Conservation (phyloP, 2,113 vertebrate genomes). For the Chloropsis cyanopogon region DNA sequence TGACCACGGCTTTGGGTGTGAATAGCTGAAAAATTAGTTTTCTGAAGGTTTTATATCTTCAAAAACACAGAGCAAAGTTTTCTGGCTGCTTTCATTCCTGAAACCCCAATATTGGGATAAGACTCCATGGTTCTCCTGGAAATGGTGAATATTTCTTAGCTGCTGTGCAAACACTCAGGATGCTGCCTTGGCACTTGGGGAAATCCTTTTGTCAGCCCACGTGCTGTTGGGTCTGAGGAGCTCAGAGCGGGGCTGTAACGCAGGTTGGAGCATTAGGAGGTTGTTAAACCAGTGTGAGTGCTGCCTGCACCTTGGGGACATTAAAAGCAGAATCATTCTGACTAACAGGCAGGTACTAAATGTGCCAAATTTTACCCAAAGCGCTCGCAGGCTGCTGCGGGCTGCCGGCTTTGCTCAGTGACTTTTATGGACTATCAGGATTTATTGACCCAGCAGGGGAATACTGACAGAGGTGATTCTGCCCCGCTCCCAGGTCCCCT, state of each 20-base stretch:
- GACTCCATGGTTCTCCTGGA: fast-evolving
- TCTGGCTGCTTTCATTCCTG: background rate
- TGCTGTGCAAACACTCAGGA: fast-evolving
- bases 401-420: background rate
- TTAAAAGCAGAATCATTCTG: background rate
- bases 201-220: background rate
- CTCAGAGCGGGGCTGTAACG: fast-evolving
- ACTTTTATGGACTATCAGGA: constrained; percentile 46
- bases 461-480: background rate
- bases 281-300: background rate
- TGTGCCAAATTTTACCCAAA: background rate
- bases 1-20: background rate
- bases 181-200: background rate
- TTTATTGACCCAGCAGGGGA: constrained; percentile 24
- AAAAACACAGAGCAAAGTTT: background rate
- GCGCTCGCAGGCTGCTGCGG: background rate
- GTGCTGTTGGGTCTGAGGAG: background rate
- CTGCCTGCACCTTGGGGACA: background rate
- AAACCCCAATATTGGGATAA: fast-evolving
- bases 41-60: background rate
- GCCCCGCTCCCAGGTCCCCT: background rate
- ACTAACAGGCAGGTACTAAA: background rate
- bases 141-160: fast-evolving
- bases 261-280: background rate
- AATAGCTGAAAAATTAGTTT: background rate